Base-by-base conservation (phyloP, 2,888 invertebrate genomes). In the Crematogaster levior region DNA sequence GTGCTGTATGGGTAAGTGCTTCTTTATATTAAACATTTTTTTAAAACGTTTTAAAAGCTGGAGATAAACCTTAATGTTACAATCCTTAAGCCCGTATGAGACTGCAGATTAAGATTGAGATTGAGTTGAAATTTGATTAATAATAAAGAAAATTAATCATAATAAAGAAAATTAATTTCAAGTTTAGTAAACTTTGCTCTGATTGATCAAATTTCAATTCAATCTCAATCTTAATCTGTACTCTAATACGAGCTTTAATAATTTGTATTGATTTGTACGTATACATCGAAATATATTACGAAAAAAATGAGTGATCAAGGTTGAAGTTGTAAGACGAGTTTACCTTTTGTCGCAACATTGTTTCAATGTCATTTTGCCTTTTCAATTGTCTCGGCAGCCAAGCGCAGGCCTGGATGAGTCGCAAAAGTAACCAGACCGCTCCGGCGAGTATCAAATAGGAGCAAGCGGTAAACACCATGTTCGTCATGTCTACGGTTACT, bases 401-500 rank as follows among this genome's bases (percentile, higher is more conserved):
- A 93, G 97, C 96, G 86, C 96, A 96, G 0, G 96, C 96, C 90
- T 96, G 96, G 84, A 97, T 95, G 21, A 97, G 95, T 73, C 97
- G 95, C 74, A 97, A 92, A 93, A 97, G 96, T 48, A 97, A 90
- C 96, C 97, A 97, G 18, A 96, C 96, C 27, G 96, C 93, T 24
- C 95, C 95, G 0, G 97, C 96, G 66, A 97, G 92, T 0, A 95
- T 95, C 65, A 96, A 95, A 90, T 97, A 97, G 18, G 95, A 95
- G 53, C 95, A 91, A 93, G 97, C 96, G 0, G 96, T 95, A 90
- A 96, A 95, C 0, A 95, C 94, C 97, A 97, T 97, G 84, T 96
- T 95, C 95, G 96, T 96, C 85, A 96, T 95, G 92, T 97, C 96
- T 46, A 97, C 96, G 30, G 95, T 95, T 0, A 97, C 96, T 95